phyloP scores from a whole-genome alignment of 2,888 invertebrate species.

The Amphimallon solstitiale region DNA sequence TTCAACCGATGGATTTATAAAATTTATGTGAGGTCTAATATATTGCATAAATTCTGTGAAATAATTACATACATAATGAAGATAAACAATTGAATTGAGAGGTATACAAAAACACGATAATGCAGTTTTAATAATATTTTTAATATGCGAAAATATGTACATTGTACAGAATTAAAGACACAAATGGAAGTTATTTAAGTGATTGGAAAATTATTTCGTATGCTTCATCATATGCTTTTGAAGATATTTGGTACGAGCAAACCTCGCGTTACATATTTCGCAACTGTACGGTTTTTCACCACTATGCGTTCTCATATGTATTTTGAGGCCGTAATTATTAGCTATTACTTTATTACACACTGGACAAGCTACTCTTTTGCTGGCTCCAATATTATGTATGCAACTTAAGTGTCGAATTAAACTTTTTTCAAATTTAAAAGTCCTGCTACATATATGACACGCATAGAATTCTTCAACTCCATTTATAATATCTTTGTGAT shows the following conservation, averaged over 20 bases:
- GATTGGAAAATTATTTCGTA: slow-evolving; percentile 1
- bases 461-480: slow-evolving; percentile 52
- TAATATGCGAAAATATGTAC: background rate
- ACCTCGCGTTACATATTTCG: slow-evolving; percentile 24
- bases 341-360: slow-evolving; percentile 54
- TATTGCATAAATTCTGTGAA: too few relatives aligned
- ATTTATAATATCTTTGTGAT: slow-evolving; percentile 55
- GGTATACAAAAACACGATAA: background rate
- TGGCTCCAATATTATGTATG: slow-evolving; percentile 55
- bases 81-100: too few relatives aligned
- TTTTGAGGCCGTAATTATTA: slow-evolving; percentile 55
- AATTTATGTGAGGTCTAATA: too few relatives aligned
- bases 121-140: background rate
- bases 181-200: too few relatives aligned
- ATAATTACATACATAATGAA: too few relatives aligned
- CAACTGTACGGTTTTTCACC: slow-evolving; percentile 47
- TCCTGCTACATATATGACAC: slow-evolving; percentile 53
- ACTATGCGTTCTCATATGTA: slow-evolving; percentile 56
- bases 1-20: too few relatives aligned
- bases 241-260: slow-evolving; percentile 30
- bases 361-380: slow-evolving; percentile 51
- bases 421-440: slow-evolving; percentile 55
- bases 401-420: slow-evolving; percentile 54
- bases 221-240: slow-evolving; percentile 27
- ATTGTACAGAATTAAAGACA: too few relatives aligned